A percentile compares a stretch with the other conserved stretches of the same genome.
Conservation (phyloP, 2,888 invertebrate species). For the Cephonodes hylas region DNA sequence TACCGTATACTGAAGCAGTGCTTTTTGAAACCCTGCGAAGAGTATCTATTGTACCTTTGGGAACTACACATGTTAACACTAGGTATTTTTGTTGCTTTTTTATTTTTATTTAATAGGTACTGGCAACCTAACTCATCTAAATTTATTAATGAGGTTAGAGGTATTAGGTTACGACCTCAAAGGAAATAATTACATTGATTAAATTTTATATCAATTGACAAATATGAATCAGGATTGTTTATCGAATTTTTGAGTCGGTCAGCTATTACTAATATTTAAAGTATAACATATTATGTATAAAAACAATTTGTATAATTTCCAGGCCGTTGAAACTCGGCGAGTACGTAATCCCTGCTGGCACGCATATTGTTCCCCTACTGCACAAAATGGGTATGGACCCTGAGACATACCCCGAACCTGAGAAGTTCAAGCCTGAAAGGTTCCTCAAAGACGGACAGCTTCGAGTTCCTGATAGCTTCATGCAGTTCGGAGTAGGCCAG, state of each 20-base stretch:
- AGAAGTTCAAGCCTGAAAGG: slow-evolving; percentile 87
- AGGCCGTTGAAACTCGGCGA: slow-evolving; percentile 87
- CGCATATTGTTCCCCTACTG: slow-evolving; percentile 89
- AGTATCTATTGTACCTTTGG: slow-evolving; percentile 90
- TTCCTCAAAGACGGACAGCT: slow-evolving; percentile 88
- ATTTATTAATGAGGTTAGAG: not conserved
- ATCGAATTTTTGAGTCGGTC: too few species aligned
- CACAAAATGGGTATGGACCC: slow-evolving; percentile 93
- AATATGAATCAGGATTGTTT: too few species aligned
- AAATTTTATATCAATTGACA: too few species aligned
- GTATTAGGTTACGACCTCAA: too few species aligned
- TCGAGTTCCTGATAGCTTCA: slow-evolving; percentile 87
- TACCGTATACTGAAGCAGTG: slow-evolving; percentile 90
- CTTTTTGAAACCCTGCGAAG: slow-evolving; percentile 89
- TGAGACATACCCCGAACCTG: slow-evolving; percentile 88
- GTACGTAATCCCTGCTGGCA: slow-evolving; percentile 87
- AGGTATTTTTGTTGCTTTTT: slow-evolving; percentile 75
- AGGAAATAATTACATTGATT: not conserved
- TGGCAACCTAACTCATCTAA: too few species aligned
- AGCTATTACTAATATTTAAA: too few species aligned
- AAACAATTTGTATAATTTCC: slow-evolving; percentile 36
- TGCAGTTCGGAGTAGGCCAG: slow-evolving; percentile 92
- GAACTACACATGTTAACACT: slow-evolving; percentile 90
- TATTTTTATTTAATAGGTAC: too few species aligned
- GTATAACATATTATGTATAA: too few species aligned